Base-by-base conservation (phyloP, 2,113 vertebrate genomes). In the Macroglossus sobrinus region DNA sequence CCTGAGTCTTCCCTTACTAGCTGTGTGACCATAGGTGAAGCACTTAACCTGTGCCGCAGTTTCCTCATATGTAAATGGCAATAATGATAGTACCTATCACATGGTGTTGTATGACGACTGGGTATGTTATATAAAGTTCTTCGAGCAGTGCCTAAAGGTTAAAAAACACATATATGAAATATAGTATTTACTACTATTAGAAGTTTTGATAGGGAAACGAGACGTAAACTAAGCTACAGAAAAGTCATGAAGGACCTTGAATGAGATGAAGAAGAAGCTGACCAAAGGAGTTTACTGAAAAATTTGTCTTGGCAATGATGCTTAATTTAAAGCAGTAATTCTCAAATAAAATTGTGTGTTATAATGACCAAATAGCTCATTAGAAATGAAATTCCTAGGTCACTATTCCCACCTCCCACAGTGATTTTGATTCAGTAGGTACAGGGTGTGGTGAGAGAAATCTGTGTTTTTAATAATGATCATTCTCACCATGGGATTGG, bases 321-420 rank as follows among this genome's bases (percentile, higher is more conserved):
- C 63, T 93, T 94, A 71, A 75, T 28, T 63, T 84, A 57, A 80
- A 76, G 18, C 33, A 26, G 3, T 61, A 64, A 79, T 90, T 80
- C 38, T 76, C 30, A 61, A 66, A 38, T 47, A 76, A 43, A 22
- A 35, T 1, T 75, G 7, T 68, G 15, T 26, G 3, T 84, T 35
- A 40, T 12, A 78, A 45, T 74, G 55, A 40, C 4, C 14, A 64
- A 84, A 28, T 38, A 57, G 13, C 24, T 75, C 4, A 2, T 59
- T 38, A 63, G 7, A 35, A 47, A 64, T 40, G 47, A 8, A 66
- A 26, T 81, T n/a, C 57, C 28, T 30, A 35, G 38, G 15, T 5
- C n/a, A 59, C 68, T 19, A 0, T 64, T 10, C 8, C 14, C 4
- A 0, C 13, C 28, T 38, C 28, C 10, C 26, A 43, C 43, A 57